Conservation (phyloP, 2,797 vertebrate genomes). For the Cossypha niveicapilla region DNA sequence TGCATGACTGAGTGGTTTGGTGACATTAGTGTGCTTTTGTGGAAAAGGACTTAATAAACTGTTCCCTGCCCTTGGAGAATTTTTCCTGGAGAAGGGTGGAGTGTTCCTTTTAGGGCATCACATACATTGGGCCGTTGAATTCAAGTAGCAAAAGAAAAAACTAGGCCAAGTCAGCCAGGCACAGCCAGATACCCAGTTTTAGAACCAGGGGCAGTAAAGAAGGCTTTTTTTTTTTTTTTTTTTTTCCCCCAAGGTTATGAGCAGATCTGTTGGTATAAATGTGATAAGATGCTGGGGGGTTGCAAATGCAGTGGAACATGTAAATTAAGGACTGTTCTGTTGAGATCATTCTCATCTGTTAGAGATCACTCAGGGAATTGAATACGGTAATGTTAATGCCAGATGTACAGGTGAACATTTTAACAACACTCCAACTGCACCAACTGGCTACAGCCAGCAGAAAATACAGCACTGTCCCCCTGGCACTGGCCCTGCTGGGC, state of each 20-base stretch:
- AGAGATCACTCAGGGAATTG: background rate
- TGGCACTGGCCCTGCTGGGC: background rate
- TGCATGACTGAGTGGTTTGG: background rate
- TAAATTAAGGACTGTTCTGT: background rate
- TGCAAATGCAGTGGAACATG: background rate
- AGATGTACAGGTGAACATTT: background rate
- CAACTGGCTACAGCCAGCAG: background rate
- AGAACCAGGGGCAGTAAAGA: background rate
- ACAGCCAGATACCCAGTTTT: background rate
- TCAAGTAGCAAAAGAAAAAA: background rate
- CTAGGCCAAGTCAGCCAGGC: slow-evolving; percentile 1
- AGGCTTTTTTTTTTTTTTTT: background rate
- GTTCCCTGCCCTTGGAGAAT: background rate
- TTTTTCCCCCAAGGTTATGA: background rate
- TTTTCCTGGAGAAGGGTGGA: background rate
- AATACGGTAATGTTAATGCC: background rate
- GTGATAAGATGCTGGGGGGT: background rate
- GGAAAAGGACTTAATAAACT: background rate
- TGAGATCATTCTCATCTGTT: background rate
- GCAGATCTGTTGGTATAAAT: background rate
- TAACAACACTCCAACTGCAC: background rate
- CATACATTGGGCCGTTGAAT: background rate
- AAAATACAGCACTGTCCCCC: background rate
- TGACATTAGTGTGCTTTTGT: background rate
- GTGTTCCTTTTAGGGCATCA: background rate